Evolutionary conservation across 1,140 invertebrate genomes (phyloP), one percentile per base, ranked within the genome.

Genomic region (Lordiphosa mommai): DNA sequence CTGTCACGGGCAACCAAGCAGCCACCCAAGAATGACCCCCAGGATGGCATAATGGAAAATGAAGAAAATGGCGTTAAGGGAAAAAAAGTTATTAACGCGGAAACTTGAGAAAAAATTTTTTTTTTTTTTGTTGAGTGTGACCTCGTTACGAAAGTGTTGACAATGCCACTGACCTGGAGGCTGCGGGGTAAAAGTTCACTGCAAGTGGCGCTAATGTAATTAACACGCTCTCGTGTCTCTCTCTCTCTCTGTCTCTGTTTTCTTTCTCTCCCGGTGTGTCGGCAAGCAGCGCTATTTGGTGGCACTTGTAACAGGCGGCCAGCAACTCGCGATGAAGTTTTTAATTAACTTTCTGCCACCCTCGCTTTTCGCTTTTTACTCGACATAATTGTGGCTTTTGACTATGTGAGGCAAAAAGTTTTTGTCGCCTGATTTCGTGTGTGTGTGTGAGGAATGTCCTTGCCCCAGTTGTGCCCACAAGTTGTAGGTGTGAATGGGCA

Each of bases 71-170:
- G 29, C 13, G n/a, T n/a, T n/a, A 41, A 12, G n/a, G 10, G 20
- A 61, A 60, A 56, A 82, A 70, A 74, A 60, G 72, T 80, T 71
- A 80, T 80, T 80, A 82, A 82, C 61, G 56, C 65, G 34, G 37
- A 50, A 51, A 46, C 13, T 4, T 43, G 41, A 17, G 34, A 20
- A 32, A 41, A 40, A 71, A 51, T 49, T 12, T 7, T 33, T 52
- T 44, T 32, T 61, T 50, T 37, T 50, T 56, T 44, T 61, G 50
- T 16, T 4, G 20, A 1, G 40, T 10, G 37, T 76, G 74, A 66
- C 76, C 74, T 74, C 56, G 71, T 82, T 76, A 73, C 61, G 10
- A 80, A 80, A 76, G 71, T 80, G 76, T 80, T 82, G 57, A 61
- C 34, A 49, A 49, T 17, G 32, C 52, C 53, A 51, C 61, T 12